Conservation (phyloP, 1,140 invertebrate species). For the Trinorchestia longiramus region DNA sequence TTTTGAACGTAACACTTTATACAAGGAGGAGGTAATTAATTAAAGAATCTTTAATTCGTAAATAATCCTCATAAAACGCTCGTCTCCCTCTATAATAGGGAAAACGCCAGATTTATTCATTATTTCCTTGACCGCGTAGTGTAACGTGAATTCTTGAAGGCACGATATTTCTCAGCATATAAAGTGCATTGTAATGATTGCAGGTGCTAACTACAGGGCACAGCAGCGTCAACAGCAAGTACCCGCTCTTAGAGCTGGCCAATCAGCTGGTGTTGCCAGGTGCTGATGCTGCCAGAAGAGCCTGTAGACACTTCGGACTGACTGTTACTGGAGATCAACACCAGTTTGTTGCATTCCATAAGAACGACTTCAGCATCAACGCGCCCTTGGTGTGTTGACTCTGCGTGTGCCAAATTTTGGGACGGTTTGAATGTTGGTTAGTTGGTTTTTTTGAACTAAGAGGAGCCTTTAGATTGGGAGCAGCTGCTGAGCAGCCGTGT, state of each 20-base stretch:
- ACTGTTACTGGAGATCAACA: background rate
- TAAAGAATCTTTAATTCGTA: too few species aligned
- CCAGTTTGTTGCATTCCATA: background rate
- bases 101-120: background rate
- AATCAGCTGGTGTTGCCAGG: background rate
- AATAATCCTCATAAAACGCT: background rate
- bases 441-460: too few species aligned
- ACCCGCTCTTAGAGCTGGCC: background rate
- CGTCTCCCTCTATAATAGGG: background rate
- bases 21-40: too few species aligned
- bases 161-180: too few species aligned
- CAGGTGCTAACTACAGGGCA: constrained; percentile 29
- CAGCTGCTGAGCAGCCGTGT: too few species aligned
- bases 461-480: too few species aligned
- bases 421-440: too few species aligned
- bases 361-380: constrained; percentile 4
- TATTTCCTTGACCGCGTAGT: too few species aligned
- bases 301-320: background rate
- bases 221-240: background rate
- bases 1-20: background rate
- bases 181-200: too few species aligned
- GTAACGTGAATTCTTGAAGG: too few species aligned
- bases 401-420: too few species aligned
- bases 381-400: background rate
- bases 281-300: constrained; percentile 20